Base-by-base conservation (phyloP, 1,140 invertebrate genomes). In the Drosophila setifemur region DNA sequence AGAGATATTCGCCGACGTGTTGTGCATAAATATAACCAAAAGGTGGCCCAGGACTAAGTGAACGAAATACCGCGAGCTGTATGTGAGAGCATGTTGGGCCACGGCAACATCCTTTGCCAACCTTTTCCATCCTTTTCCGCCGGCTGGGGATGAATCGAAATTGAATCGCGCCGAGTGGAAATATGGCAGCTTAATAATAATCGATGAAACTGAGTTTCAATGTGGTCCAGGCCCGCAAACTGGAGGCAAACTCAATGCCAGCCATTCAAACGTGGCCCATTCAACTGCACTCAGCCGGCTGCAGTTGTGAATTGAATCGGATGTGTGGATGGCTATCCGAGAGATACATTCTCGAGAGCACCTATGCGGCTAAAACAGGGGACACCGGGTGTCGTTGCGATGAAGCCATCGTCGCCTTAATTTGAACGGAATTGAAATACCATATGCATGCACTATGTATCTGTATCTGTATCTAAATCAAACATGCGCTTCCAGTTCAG, bases 21-120 rank as follows among this genome's bases (percentile, higher is more conserved):
- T 73, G 48, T 61, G 81, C 81, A 86, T 86, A 81, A 86, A 85
- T 79, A 81, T 74, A 23, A 61, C 60, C 53, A 19, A 55, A 74
- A 67, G 70, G 63, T 70, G 74, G 63, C 44, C 54, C 11, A 61
- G 23, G 23, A 5, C 28, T 11, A 14, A 14, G 12, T n/a, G 9
- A 55, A 55, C 48, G 26, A 28, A 35, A 53, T 57, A 33, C 53
- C 35, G 39, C 37, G 26, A 19, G n/a, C 39, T 37, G 16, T 31
- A 50, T 40, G 29, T 48, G 54, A 43, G 12, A 31, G 12, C 26
- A 55, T 66, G 55, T 60, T 31, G 39, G 40, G 47, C 25, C 48
- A 57, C n/a, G n/a, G n/a, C n/a, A n/a, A n/a, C n/a, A n/a, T n/a
- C n/a, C n/a, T n/a, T 50, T 43, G 44, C 43, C 72, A 60, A 12